These are phyloP conservation scores for Limenitis camilla DNA, from an alignment of 2,888 invertebrate species.

Conservation along the genomic window DNA sequence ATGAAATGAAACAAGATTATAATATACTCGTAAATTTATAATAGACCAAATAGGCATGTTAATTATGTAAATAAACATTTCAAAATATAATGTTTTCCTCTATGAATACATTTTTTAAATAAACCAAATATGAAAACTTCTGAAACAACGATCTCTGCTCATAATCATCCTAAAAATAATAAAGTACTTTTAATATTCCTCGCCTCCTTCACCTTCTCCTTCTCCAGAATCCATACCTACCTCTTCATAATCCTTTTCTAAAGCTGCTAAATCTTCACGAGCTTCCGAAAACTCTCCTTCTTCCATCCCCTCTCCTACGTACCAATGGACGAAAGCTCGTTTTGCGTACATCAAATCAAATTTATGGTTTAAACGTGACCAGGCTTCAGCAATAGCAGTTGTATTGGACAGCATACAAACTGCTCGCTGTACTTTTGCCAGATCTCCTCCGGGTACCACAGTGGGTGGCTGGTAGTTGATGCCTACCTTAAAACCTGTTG, in stretches of 20 bases:
- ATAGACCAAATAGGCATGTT: too few species aligned
- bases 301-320: slow-evolving; percentile 89
- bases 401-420: slow-evolving; percentile 98
- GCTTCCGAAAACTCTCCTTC: slow-evolving; percentile 92
- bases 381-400: slow-evolving; percentile 97
- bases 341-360: slow-evolving; percentile 98
- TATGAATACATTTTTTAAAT: too few species aligned
- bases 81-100: too few species aligned
- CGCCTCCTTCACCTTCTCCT: slow-evolving; percentile 85
- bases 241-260: slow-evolving; percentile 90
- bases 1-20: too few species aligned
- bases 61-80: too few species aligned
- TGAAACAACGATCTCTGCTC: too few species aligned
- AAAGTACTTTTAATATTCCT: slow-evolving; percentile 82
- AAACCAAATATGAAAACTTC: too few species aligned
- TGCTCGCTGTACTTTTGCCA: slow-evolving; percentile 94
- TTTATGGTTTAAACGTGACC: slow-evolving; percentile 96
- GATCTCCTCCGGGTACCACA: slow-evolving; percentile 92
- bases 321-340: slow-evolving; percentile 97
- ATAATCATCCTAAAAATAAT: too few species aligned
- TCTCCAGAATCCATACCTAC: slow-evolving; percentile 90
- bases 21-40: too few species aligned
- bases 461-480: slow-evolving; percentile 92
- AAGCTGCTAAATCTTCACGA: slow-evolving; percentile 74
- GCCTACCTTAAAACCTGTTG: slow-evolving; percentile 84